Percentiles rank a stretch among this genome's conserved stretches.
Evolutionary conservation across 2,888 invertebrate species (phyloP).

Genomic region (Elegia similella): DNA sequence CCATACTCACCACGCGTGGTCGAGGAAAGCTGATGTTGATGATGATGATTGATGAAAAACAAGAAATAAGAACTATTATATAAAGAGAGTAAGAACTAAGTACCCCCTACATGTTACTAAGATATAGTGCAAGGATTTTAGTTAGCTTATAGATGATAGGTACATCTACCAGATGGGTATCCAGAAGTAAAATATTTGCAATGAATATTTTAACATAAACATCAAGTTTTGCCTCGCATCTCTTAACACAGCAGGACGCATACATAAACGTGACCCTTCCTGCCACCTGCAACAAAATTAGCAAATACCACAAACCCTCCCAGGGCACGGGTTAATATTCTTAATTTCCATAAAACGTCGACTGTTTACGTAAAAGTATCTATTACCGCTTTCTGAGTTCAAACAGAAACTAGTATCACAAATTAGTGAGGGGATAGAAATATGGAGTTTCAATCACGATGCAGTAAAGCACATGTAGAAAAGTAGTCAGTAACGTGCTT

Average conservation of each 20-base stretch:
- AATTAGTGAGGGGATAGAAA: not conserved
- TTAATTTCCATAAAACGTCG: slow-evolving; percentile 12
- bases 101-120: too few species aligned
- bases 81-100: too few species aligned
- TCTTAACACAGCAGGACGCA: not conserved
- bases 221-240: not conserved
- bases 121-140: too few species aligned
- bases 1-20: too few species aligned
- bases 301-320: not conserved
- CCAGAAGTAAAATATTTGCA: too few species aligned
- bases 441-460: not conserved
- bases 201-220: not conserved
- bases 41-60: too few species aligned
- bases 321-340: not conserved
- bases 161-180: too few species aligned
- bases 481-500: too few species aligned
- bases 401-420: slow-evolving; percentile 21
- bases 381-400: slow-evolving; percentile 30
- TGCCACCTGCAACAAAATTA: not conserved
- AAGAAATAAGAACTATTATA: too few species aligned
- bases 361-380: slow-evolving; percentile 30
- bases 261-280: not conserved
- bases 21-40: too few species aligned
- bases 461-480: too few species aligned
- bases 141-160: too few species aligned